Evolutionary conservation across 2,797 vertebrate genomes (phyloP), one percentile per base, ranked within the genome.

Genomic region (Eurystomus glaucurus): DNA sequence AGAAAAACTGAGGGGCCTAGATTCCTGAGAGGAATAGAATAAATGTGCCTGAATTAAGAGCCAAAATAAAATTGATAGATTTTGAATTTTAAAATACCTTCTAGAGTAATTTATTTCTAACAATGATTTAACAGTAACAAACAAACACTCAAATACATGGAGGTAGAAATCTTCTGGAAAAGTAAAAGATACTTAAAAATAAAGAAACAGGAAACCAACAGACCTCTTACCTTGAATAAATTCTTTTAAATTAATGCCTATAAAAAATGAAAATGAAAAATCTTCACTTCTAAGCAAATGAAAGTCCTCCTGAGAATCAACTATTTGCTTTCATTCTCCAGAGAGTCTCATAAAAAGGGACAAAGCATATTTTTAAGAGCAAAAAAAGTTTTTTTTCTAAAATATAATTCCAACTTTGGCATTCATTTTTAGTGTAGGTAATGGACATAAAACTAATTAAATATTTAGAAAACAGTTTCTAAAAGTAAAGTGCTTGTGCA

Each of bases 361-460:
- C 84, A 83, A 90, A 97, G 91, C 90, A 92, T 82, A 86, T 87
- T 87, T 95, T 95, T 94, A 95, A 91, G 83, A 95, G 69, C 35
- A 31, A 46, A 81, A 46, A 81, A 50, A 45, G 8, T 7, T 19
- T 96, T 92, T 50, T 77, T 97, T 97, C 80, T 81, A 61, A 92
- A 97, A 95, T 87, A 82, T 57, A 96, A 91, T 94, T 97, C 75
- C 80, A 80, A 85, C 52, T 86, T 52, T 3, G 5, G 55, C 75
- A 82, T 51, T 96, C 58, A 65, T 55, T 96, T 97, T 92, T 79
- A 95, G 87, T 80, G 58, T n/a, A 94, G 65, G 71, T 93, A 97
- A 96, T 80, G 79, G 93, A 93, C 92, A 76, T 71, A 69, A 94
- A 97, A 81, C 74, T 96, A 96, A 94, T 82, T 9, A 94, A 97